These are phyloP conservation scores for Catharus bicknelli DNA, from an alignment of 2,113 vertebrate genomes.

Conservation along the genomic window DNA sequence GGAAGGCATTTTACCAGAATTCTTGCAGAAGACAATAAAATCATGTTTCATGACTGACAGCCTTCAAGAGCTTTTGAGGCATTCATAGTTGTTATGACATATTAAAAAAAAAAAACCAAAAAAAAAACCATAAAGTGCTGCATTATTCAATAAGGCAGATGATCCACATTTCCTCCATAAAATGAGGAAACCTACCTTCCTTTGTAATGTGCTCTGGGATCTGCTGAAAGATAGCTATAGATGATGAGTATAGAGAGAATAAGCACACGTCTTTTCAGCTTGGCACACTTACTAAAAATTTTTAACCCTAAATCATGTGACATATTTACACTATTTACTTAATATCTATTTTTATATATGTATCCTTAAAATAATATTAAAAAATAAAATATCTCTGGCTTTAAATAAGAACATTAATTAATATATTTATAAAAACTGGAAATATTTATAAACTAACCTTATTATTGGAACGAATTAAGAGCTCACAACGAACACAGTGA, in stretches of 20 bases:
- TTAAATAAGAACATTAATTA: not conserved
- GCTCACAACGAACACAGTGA: not conserved
- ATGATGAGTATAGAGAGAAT: not conserved
- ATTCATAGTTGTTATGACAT: not conserved
- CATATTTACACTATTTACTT: not conserved
- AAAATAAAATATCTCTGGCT: not conserved
- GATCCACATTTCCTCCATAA: not conserved
- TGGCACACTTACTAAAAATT: not conserved
- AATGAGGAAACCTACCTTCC: not conserved
- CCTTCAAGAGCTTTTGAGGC: not conserved
- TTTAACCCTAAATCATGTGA: not conserved
- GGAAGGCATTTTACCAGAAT: not conserved
- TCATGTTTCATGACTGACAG: not conserved
- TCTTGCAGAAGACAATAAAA: not conserved
- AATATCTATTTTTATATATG: not conserved
- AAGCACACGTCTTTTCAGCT: not conserved
- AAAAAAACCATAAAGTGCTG: not conserved
- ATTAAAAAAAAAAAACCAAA: not conserved
- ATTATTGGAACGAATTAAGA: not conserved
- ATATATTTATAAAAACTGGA: not conserved
- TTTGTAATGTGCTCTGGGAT: not conserved
- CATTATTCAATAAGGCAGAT: not conserved
- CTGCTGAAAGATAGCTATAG: not conserved
- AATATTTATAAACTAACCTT: not conserved
- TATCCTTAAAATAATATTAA: not conserved